Conservation (phyloP, 2,113 vertebrate genomes). For the Acinonyx jubatus region DNA sequence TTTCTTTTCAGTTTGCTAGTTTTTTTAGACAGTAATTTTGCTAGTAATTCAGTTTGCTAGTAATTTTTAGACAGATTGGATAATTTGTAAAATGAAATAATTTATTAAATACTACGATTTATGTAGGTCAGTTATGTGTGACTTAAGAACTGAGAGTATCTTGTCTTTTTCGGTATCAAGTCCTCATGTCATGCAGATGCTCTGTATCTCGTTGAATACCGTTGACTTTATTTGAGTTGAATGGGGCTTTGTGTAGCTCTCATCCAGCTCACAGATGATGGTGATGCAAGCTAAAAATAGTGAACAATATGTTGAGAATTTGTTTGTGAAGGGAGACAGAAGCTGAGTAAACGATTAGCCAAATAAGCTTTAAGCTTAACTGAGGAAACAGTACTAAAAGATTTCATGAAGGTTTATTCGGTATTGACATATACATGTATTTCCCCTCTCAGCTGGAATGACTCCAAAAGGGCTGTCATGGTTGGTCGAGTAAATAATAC, state of each 20-base stretch:
- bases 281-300: conserved; percentile 43
- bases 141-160: neutral
- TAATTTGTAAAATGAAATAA: conserved; percentile 12
- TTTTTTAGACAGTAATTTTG: too few species aligned
- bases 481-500: conserved; percentile 78
- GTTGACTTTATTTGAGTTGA: conserved; percentile 13
- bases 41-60: neutral
- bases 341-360: conserved; percentile 54
- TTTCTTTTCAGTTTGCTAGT: neutral
- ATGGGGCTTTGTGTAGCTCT: neutral
- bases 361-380: conserved; percentile 61
- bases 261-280: conserved; percentile 17
- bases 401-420: conserved; percentile 66
- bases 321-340: conserved; percentile 32
- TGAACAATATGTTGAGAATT: conserved; percentile 56
- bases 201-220: neutral
- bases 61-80: neutral
- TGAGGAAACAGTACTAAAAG: conserved; percentile 37
- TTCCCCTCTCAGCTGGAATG: conserved; percentile 72
- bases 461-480: conserved; percentile 75
- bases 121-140: neutral
- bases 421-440: conserved; percentile 70
- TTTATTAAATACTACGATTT: neutral
- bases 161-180: neutral
- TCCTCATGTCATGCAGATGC: neutral